These are phyloP conservation scores for Leucoraja erinaceus DNA, from an alignment of 2,113 vertebrate genomes.

Conservation along the genomic window DNA sequence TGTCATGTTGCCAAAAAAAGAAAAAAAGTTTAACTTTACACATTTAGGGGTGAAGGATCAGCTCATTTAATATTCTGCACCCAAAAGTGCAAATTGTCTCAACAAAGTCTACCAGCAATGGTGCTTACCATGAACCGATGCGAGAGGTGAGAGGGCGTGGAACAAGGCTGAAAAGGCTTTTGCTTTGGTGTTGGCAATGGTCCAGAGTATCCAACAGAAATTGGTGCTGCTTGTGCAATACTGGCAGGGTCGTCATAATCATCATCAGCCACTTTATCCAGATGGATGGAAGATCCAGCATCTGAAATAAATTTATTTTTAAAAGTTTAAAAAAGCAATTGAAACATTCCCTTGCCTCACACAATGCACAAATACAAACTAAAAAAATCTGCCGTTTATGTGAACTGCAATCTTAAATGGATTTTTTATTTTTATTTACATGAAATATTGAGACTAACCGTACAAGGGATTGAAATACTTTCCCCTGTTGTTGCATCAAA, in stretches of 20 bases:
- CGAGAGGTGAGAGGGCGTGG: conserved; percentile 80
- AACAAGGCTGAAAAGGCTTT: conserved; percentile 84
- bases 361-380: not conserved
- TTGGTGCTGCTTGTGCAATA: conserved; percentile 47
- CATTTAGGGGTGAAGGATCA: not conserved
- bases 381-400: not conserved
- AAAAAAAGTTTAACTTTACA: no score
- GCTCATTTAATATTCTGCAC: no score
- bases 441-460: not conserved
- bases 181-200: conserved; percentile 78
- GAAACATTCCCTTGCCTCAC: not conserved
- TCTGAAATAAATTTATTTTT: conserved; percentile 53
- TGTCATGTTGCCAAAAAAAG: no score
- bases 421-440: not conserved
- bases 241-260: conserved; percentile 49
- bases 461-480: not conserved
- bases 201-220: conserved; percentile 62
- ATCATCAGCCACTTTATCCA: conserved; percentile 43
- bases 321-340: not conserved
- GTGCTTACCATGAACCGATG: conserved; percentile 86
- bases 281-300: conserved; percentile 59
- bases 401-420: not conserved
- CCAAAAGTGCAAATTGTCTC: no score
- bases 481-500: not conserved
- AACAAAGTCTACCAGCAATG: not conserved